Base-by-base conservation (phyloP, 2,797 vertebrate species). In the Limnodromus scolopaceus region DNA sequence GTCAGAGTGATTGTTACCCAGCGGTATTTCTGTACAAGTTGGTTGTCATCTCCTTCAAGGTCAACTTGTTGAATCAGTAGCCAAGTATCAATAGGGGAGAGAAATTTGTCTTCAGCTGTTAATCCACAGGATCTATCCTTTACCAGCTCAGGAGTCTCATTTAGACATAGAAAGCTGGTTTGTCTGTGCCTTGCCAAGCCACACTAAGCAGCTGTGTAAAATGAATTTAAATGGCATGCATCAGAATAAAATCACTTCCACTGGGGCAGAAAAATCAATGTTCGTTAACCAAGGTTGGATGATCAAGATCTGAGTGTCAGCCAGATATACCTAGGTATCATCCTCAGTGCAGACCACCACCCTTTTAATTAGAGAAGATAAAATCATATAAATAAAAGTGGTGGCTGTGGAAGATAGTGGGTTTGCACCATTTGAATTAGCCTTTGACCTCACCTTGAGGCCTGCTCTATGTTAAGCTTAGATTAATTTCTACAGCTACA, bases 251-350 rank as follows among this genome's bases (percentile, higher is more conserved):
- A 79, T 94, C 84, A 93, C 87, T 93, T 97, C 95, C 95, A 88
- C 93, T 79, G 80, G 95, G 96, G 84, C 97, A 97, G 95, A 98
- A 98, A 98, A 98, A 98, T 98, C 97, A 89, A 79, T 97, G 90
- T 96, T 95, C 39, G 75, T 98, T 97, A 93, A 97, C 85, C 84
- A 96, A 88, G 86, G 86, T 46, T 70, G 53, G 80, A 89, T 91
- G 91, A 94, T 96, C 83, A 71, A 61, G 86, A 93, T 94, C 89
- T 91, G 81, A 89, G n/a, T 80, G 87, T 92, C 80, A 87, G 70
- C 85, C 80, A 84, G 85, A 96, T 96, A 68, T 92, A 84, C 79
- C 88, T 93, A 68, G 80, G 74, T 84, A 64, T 91, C 66, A 88
- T 91, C 87, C 75, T 72, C 28, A 43, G 49, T 81, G 66, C 48